A percentile compares a stretch with the other conserved stretches of the same genome.
Conservation (phyloP, 1,140 invertebrate species). For the Aphelenchoides besseyi region DNA sequence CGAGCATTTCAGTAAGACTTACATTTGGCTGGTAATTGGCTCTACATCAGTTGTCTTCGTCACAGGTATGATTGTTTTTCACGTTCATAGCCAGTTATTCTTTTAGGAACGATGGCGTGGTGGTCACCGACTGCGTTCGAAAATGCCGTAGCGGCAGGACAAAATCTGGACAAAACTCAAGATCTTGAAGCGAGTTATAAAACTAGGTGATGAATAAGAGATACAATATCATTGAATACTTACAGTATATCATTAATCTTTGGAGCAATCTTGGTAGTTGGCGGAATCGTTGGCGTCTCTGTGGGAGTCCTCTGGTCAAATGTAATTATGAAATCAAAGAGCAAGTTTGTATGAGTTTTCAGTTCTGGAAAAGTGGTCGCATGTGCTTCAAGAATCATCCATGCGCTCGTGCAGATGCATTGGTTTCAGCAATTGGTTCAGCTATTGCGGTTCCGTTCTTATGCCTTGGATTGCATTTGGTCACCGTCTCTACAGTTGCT, state of each 20-base stretch:
- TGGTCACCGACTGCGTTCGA: constrained; percentile 86
- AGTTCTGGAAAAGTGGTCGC: constrained; percentile 40
- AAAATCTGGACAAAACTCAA: constrained; percentile 5
- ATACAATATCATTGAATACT: not conserved
- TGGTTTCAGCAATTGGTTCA: constrained; percentile 82
- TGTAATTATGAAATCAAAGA: no score
- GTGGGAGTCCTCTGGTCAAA: constrained; percentile 72
- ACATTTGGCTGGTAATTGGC: constrained; percentile 84
- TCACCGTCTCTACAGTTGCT: constrained; percentile 6
- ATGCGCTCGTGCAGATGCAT: constrained; percentile 73
- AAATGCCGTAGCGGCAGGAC: constrained; percentile 19
- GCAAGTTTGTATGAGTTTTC: no score
- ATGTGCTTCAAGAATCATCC: constrained; percentile 54
- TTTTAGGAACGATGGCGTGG: constrained; percentile 89
- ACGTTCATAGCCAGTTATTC: no score
- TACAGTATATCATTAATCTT: constrained; percentile 79
- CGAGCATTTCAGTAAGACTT: constrained; percentile 71
- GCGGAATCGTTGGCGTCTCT: constrained; percentile 88
- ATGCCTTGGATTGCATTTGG: constrained; percentile 49
- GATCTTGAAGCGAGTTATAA: not conserved
- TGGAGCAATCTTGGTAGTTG: constrained; percentile 84
- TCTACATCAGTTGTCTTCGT: constrained; percentile 97
- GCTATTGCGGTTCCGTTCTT: constrained; percentile 78
- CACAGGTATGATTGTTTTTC: no score
- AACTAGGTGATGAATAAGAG: no score